These are phyloP conservation scores for Drosophila multiciliata DNA, from an alignment of 2,888 invertebrate species.

Conservation along the genomic window DNA sequence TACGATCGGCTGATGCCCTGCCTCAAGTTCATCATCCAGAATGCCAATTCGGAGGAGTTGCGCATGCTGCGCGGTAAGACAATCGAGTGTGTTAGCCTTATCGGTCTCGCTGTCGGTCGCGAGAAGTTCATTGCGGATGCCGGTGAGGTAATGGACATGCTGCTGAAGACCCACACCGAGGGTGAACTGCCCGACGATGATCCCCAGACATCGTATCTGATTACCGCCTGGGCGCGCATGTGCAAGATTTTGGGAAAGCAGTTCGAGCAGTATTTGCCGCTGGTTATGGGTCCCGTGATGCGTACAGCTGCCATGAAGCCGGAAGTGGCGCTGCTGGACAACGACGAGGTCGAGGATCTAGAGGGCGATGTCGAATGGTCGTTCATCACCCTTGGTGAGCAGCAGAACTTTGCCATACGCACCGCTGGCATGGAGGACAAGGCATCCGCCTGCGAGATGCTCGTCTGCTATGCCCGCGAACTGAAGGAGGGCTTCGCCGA, in stretches of 20 bases:
- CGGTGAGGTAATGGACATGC: slow-evolving; percentile 97
- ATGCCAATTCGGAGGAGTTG: slow-evolving; percentile 94
- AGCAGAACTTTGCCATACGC: slow-evolving; percentile 95
- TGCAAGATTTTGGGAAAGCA: slow-evolving; percentile 96
- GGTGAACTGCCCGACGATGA: slow-evolving; percentile 96
- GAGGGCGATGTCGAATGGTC: slow-evolving; percentile 95
- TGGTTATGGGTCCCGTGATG: slow-evolving; percentile 96
- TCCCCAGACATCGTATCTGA: slow-evolving; percentile 98
- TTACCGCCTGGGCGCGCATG: slow-evolving; percentile 99
- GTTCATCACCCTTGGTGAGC: slow-evolving; percentile 94
- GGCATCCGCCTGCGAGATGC: slow-evolving; percentile 96
- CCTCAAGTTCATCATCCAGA: slow-evolving; percentile 98
- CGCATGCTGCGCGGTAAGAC: slow-evolving; percentile 98
- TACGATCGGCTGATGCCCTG: slow-evolving; percentile 97
- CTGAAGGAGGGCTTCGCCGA: slow-evolving; percentile 90
- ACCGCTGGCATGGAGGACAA: slow-evolving; percentile 96
- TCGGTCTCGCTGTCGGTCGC: slow-evolving; percentile 94
- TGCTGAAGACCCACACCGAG: slow-evolving; percentile 95
- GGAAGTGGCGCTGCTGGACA: slow-evolving; percentile 93
- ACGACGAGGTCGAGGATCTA: slow-evolving; percentile 91
- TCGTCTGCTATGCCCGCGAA: slow-evolving; percentile 96
- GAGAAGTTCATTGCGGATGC: slow-evolving; percentile 96
- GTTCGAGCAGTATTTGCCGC: slow-evolving; percentile 94
- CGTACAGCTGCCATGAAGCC: slow-evolving; percentile 95
- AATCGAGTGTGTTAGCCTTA: slow-evolving; percentile 99